Evolutionary conservation across 2,797 vertebrate genomes (phyloP).

Genomic region (Sebastes melanostomus): DNA sequence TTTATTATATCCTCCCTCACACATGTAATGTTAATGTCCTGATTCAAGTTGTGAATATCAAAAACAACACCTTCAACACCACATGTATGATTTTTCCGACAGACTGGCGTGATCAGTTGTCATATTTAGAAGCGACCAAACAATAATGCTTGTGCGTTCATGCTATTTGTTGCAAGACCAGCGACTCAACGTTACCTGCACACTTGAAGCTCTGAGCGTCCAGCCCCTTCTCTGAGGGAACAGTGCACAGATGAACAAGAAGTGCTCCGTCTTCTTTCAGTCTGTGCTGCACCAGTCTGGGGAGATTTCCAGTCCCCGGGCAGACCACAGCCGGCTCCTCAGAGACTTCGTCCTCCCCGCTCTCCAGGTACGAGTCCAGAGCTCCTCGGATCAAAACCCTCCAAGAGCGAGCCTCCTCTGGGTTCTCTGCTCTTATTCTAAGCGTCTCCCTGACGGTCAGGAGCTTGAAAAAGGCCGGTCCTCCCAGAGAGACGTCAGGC

Average conservation of each 20-base stretch:
- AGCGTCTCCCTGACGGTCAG: conserved; percentile 87
- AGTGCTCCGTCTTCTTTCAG: conserved; percentile 86
- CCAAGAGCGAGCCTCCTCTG: conserved; percentile 87
- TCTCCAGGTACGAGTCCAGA: conserved; percentile 90
- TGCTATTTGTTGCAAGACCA: background rate
- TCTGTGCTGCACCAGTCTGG: conserved; percentile 87
- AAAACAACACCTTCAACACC: too few species aligned
- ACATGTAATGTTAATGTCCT: too few species aligned
- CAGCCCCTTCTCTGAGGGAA: conserved; percentile 90
- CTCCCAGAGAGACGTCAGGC: conserved; percentile 88
- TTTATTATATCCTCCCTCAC: background rate
- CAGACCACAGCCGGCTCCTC: conserved; percentile 64
- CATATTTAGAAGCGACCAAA: background rate
- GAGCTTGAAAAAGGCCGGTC: conserved; percentile 90
- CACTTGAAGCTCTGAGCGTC: conserved; percentile 94
- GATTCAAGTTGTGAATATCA: too few species aligned
- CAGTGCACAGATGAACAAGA: conserved; percentile 86
- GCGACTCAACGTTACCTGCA: conserved; percentile 82
- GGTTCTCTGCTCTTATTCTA: conserved; percentile 85
- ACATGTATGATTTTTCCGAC: too few species aligned
- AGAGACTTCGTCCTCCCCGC: conserved; percentile 79
- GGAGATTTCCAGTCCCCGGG: conserved; percentile 76
- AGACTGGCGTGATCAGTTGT: background rate
- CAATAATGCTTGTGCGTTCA: background rate
- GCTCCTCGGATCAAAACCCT: conserved; percentile 87